These are phyloP conservation scores for Plodia interpunctella DNA, from an alignment of 1,140 invertebrate genomes.

Conservation along the genomic window DNA sequence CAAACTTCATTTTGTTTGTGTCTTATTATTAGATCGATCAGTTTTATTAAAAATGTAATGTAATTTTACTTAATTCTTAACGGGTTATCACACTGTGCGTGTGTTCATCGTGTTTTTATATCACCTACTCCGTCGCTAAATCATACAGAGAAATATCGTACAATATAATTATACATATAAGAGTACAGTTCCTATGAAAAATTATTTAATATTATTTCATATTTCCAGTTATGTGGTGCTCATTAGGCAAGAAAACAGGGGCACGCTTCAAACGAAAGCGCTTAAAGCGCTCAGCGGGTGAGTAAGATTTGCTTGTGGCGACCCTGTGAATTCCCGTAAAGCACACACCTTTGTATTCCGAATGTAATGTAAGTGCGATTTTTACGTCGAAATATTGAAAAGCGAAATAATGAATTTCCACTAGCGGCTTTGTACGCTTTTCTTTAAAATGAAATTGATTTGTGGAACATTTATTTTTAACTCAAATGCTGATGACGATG, in stretches of 20 bases:
- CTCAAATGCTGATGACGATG: too few species aligned
- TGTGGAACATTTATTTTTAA: neutral
- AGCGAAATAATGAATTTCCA: neutral
- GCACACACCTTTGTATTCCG: slow-evolving; percentile 15
- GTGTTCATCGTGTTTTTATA: too few species aligned
- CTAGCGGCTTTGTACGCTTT: neutral
- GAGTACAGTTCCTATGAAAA: neutral
- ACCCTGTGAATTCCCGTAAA: neutral
- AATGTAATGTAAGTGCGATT: slow-evolving; percentile 8
- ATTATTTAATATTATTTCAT: slow-evolving; percentile 19
- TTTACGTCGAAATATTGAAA: slow-evolving; percentile 1
- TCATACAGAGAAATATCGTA: too few species aligned
- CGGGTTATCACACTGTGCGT: too few species aligned
- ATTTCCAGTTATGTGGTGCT: slow-evolving; percentile 56
- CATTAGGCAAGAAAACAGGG: slow-evolving; percentile 43
- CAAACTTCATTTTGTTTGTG: too few species aligned
- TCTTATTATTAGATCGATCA: too few species aligned
- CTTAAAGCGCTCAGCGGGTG: slow-evolving; percentile 56
- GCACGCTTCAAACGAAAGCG: slow-evolving; percentile 48
- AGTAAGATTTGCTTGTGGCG: slow-evolving; percentile 20
- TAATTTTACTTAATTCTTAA: too few species aligned
- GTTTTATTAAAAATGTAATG: too few species aligned
- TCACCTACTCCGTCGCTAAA: too few species aligned
- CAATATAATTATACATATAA: too few species aligned
- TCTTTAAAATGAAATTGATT: neutral